Conservation (phyloP, 2,797 vertebrate species). For the Alosa sapidissima region DNA sequence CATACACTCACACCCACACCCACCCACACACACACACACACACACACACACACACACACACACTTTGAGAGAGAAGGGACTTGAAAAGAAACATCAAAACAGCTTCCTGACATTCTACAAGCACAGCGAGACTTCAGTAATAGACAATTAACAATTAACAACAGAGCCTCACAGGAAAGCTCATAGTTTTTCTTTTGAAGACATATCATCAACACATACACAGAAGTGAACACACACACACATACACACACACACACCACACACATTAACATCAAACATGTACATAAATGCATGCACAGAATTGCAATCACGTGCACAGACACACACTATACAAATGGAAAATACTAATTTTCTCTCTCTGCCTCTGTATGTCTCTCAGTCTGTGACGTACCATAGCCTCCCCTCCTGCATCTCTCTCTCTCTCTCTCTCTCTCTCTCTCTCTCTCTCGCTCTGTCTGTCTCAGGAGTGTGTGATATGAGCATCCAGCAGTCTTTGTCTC, state of each 20-base stretch:
- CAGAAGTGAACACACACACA: not conserved
- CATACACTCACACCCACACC: too few species aligned
- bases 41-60: slow-evolving; percentile 15
- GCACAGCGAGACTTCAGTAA: not conserved
- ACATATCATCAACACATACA: not conserved
- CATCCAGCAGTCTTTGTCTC: not conserved
- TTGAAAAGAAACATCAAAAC: slow-evolving; percentile 14
- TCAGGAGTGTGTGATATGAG: not conserved
- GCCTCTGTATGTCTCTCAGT: not conserved
- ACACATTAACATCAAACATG: not conserved
- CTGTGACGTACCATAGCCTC: not conserved
- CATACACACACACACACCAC: not conserved
- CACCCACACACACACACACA: not conserved
- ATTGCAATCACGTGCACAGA: not conserved
- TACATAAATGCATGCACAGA: not conserved
- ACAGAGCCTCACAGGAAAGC: not conserved
- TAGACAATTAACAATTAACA: not conserved
- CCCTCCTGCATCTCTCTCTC: not conserved
- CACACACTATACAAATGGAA: not conserved
- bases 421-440: not conserved
- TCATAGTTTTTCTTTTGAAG: not conserved
- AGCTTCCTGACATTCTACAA: slow-evolving; percentile 1
- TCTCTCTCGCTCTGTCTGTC: not conserved
- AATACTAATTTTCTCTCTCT: not conserved
- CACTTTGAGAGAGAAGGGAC: not conserved